These are phyloP conservation scores for Spisula subtruncata DNA, from an alignment of 2,888 invertebrate genomes.

Conservation along the genomic window DNA sequence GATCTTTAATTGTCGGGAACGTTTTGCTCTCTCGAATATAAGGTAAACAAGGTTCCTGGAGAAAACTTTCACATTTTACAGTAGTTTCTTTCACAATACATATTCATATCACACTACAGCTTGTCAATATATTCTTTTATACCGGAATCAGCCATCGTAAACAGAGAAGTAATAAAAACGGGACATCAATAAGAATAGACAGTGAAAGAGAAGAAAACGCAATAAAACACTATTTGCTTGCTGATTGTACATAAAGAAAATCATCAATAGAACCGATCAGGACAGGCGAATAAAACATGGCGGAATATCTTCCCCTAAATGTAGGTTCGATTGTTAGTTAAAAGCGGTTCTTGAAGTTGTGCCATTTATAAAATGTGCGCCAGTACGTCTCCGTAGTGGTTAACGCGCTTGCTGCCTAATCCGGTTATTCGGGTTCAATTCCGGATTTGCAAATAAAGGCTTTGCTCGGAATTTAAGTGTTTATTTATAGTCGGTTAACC, in stretches of 20 bases:
- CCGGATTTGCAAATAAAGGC: too few species aligned
- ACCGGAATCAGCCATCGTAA: constrained; percentile 13
- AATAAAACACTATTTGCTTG: constrained; percentile 3
- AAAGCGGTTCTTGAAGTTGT: too few species aligned
- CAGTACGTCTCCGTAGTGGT: too few species aligned
- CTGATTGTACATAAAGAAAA: constrained; percentile 14
- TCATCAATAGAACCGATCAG: not conserved
- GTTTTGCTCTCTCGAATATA: too few species aligned
- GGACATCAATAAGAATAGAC: constrained; percentile 13
- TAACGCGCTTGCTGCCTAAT: too few species aligned
- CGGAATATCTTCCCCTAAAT: not conserved
- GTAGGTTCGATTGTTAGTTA: not conserved
- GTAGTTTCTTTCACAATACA: not conserved
- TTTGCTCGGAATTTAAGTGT: too few species aligned
- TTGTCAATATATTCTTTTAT: constrained; percentile 24
- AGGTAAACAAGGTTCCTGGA: too few species aligned
- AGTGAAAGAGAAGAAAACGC: constrained; percentile 18
- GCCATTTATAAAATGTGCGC: too few species aligned
- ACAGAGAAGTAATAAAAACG: constrained; percentile 18
- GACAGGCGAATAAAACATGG: not conserved
- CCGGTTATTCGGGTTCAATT: too few species aligned
- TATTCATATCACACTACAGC: not conserved
- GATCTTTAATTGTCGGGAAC: too few species aligned
- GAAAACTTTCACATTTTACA: too few species aligned
- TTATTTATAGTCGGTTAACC: too few species aligned